Base-by-base conservation (phyloP, 2,888 invertebrate species). In the Drosophila conformis region DNA sequence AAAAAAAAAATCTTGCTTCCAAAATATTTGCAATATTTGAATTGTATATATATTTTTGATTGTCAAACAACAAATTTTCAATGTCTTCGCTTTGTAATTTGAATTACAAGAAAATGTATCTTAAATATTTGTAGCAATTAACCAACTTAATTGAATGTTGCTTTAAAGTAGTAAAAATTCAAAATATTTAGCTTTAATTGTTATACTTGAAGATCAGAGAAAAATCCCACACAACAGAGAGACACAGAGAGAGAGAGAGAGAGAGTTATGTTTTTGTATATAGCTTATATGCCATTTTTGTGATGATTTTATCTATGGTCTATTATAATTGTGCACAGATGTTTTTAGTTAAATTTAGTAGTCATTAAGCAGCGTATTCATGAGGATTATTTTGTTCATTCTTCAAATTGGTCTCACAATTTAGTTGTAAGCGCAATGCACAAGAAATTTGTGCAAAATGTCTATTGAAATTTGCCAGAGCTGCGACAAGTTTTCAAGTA, bases 361-460 rank as follows among this genome's bases (percentile, higher is more conserved):
- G 84, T 73, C 56, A 49, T 35, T 73, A 77, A 75, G 76, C 61
- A 60, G 38, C 76, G 46, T 74, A 63, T 59, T 57, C 70, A 80
- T 81, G 72, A 66, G 77, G 73, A 82, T 85, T 86, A 70, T 88
- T 89, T 89, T 85, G 83, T 87, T 87, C 75, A 83, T 88, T 91
- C 91, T 92, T 92, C 93, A 91, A 92, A 92, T 92, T 92, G 92
- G 93, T 92, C 93, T 92, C 92, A 92, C 88, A 84, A 87, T 87
- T 73, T 83, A 76, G 69, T 83, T 66, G 65, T 76, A 76, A 65
- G 70, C 59, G 57, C 68, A 78, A 42, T 60, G 59, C 62, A 54
- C 66, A 63, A 66, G 78, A 78, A 69, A 69, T 78, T 80, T 78
- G 81, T 11, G 61, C 77, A 76, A 72, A 69, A 56, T 74, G 69